Percentiles rank a stretch among this genome's conserved stretches.
These are phyloP conservation scores for Cydia strobilella DNA, from an alignment of 1,140 invertebrate species.

Conservation along the genomic window DNA sequence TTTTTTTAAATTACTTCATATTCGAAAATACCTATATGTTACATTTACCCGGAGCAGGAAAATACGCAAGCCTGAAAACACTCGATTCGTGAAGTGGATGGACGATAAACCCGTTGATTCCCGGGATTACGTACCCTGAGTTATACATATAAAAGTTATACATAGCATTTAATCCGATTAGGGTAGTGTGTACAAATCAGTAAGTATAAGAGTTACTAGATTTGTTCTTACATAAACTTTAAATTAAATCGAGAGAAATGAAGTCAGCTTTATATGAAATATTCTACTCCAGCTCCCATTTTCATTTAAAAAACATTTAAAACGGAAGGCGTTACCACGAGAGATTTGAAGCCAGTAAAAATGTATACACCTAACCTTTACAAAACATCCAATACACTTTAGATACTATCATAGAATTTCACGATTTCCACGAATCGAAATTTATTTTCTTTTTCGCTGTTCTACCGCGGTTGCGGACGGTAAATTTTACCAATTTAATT, in stretches of 20 bases:
- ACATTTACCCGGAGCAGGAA: too few species aligned
- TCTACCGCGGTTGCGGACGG: slow-evolving; percentile 5
- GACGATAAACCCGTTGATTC: background rate
- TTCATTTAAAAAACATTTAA: too few species aligned
- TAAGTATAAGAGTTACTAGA: too few species aligned
- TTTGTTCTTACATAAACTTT: too few species aligned
- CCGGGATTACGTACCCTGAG: background rate
- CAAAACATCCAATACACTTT: background rate
- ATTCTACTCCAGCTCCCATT: too few species aligned
- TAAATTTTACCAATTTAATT: slow-evolving; percentile 29
- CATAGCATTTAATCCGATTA: background rate
- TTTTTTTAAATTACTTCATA: too few species aligned
- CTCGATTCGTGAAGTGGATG: background rate
- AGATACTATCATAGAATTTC: background rate
- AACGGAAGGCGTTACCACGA: too few species aligned
- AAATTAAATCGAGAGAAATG: too few species aligned
- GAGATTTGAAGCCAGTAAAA: background rate
- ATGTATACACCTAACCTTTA: background rate
- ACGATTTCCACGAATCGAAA: background rate
- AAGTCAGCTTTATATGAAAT: too few species aligned
- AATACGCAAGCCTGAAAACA: background rate
- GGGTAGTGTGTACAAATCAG: too few species aligned
- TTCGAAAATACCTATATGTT: too few species aligned
- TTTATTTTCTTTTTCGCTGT: background rate
- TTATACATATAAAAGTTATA: background rate